These are phyloP conservation scores for Conus ventricosus DNA, from an alignment of 1,140 invertebrate genomes.

Conservation along the genomic window DNA sequence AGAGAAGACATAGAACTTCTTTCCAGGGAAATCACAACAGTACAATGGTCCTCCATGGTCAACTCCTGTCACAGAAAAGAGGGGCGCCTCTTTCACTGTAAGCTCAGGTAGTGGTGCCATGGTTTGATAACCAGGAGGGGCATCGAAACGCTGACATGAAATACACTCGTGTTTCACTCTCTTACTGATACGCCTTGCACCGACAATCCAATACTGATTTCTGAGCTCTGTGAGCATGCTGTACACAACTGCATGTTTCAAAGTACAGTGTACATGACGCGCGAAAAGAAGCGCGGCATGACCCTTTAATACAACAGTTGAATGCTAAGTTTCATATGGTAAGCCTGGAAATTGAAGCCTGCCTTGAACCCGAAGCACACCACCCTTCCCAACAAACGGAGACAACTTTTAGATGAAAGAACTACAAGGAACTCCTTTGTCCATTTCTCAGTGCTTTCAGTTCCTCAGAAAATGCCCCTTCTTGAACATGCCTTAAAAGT, in stretches of 20 bases:
- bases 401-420: not conserved
- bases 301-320: not conserved
- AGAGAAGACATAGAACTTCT: constrained; percentile 11
- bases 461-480: too few species aligned
- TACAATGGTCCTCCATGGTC: constrained; percentile 23
- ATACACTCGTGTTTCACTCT: constrained; percentile 1
- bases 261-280: not conserved
- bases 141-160: not conserved
- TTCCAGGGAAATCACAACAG: not conserved
- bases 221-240: not conserved
- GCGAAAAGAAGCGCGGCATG: not conserved
- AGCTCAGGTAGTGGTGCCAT: not conserved
- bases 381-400: constrained; percentile 18
- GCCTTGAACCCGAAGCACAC: not conserved
- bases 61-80: constrained; percentile 12
- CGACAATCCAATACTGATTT: constrained; percentile 23
- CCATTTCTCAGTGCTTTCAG: too few species aligned
- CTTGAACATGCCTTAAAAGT: too few species aligned
- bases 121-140: not conserved
- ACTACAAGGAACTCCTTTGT: too few species aligned
- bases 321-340: too few species aligned
- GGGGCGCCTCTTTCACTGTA: not conserved
- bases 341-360: not conserved
- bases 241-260: not conserved
- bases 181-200: not conserved